phyloP scores from a whole-genome alignment of 1,140 invertebrate genomes.

The Stegodyphus dumicola region DNA sequence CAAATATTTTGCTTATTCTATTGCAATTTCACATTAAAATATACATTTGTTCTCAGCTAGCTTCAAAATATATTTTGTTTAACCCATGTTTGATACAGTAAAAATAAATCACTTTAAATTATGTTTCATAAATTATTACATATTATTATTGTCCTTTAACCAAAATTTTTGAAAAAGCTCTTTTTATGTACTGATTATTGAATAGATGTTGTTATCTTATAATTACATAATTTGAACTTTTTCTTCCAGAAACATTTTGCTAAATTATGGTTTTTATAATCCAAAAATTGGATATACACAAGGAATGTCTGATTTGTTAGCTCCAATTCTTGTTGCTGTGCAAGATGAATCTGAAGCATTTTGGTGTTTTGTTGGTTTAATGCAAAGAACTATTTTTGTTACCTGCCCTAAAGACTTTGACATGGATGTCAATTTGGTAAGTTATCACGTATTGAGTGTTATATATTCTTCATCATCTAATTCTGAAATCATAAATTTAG shows the following conservation, averaged over 20 bases:
- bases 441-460: conserved; percentile 35
- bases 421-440: conserved; percentile 90
- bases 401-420: conserved; percentile 92
- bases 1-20: too few species aligned
- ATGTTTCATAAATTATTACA: too few species aligned
- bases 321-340: conserved; percentile 86
- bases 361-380: conserved; percentile 94
- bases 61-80: too few species aligned
- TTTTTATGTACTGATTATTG: not conserved
- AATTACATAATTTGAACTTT: conserved; percentile 5
- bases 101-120: too few species aligned
- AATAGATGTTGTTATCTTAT: conserved; percentile 3
- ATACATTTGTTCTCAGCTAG: too few species aligned
- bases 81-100: too few species aligned
- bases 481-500: too few species aligned
- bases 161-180: too few species aligned
- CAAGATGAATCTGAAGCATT: conserved; percentile 90
- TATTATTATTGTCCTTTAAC: too few species aligned
- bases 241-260: conserved; percentile 79
- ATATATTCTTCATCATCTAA: too few species aligned
- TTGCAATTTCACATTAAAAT: too few species aligned
- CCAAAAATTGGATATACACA: conserved; percentile 84
- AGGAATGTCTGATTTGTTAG: conserved; percentile 92
- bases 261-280: conserved; percentile 92
- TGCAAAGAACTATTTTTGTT: conserved; percentile 90